Conservation (phyloP, 2,888 invertebrate genomes). For the Drosophila barbarae region DNA sequence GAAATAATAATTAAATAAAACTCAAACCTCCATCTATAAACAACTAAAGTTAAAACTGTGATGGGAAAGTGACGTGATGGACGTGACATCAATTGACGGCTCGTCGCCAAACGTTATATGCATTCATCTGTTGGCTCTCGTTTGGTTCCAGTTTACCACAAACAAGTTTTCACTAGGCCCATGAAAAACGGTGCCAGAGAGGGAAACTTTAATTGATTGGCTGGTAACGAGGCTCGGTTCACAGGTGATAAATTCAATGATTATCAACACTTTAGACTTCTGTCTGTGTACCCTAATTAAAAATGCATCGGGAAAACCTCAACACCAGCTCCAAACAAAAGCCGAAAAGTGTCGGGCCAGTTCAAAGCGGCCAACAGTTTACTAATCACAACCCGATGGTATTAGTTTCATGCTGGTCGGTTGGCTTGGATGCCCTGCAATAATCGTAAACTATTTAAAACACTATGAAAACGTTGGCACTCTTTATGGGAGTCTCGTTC, state of each 20-base stretch:
- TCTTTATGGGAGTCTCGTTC: slow-evolving; percentile 60
- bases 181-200: background rate
- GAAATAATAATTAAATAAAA: background rate
- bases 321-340: slow-evolving; percentile 17
- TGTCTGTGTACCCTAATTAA: slow-evolving; percentile 59
- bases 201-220: slow-evolving; percentile 47
- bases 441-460: slow-evolving; percentile 67
- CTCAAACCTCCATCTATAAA: slow-evolving; percentile 16
- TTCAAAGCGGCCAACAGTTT: slow-evolving; percentile 42
- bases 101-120: slow-evolving; percentile 49
- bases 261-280: slow-evolving; percentile 63
- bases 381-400: slow-evolving; percentile 54
- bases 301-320: slow-evolving; percentile 59
- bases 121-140: slow-evolving; percentile 22
- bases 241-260: slow-evolving; percentile 73
- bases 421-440: slow-evolving; percentile 51
- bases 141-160: slow-evolving; percentile 23
- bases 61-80: slow-evolving; percentile 59
- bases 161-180: slow-evolving; percentile 31
- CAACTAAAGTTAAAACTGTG: slow-evolving; percentile 42
- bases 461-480: slow-evolving; percentile 67
- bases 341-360: slow-evolving; percentile 38
- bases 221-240: slow-evolving; percentile 56
- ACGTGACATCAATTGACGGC: slow-evolving; percentile 70
- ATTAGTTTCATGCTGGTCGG: slow-evolving; percentile 40